Evolutionary conservation across 2,113 vertebrate genomes (phyloP).

Genomic region (Apaloderma vittatum): DNA sequence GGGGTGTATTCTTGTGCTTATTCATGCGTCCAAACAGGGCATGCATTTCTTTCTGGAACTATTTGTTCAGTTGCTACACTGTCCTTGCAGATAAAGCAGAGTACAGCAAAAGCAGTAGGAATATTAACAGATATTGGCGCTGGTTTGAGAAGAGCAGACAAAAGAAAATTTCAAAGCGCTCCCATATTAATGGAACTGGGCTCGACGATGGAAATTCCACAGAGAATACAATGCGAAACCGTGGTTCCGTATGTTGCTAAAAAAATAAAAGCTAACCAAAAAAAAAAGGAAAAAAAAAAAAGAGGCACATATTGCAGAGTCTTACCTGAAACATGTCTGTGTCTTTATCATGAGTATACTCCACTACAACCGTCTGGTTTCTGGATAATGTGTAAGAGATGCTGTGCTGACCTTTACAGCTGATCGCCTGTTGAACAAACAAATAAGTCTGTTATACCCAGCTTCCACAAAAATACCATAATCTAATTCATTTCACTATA

Average conservation of each 20-base stretch:
- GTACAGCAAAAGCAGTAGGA: neutral
- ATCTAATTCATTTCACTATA: slow-evolving; percentile 1
- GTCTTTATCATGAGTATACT: slow-evolving; percentile 96
- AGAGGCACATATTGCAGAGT: neutral
- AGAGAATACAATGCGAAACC: neutral
- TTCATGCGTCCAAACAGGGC: neutral
- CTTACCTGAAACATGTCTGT: slow-evolving; percentile 99
- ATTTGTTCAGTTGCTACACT: neutral
- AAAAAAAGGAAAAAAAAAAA: too few species aligned
- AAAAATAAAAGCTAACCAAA: neutral
- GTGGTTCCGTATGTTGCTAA: neutral
- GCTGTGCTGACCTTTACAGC: slow-evolving; percentile 96
- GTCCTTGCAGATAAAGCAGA: neutral
- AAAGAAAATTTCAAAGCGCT: neutral
- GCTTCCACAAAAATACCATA: neutral
- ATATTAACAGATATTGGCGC: neutral
- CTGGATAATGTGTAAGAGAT: slow-evolving; percentile 96
- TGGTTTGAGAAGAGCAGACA: neutral
- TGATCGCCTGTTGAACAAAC: slow-evolving; percentile 88
- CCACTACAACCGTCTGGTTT: slow-evolving; percentile 97
- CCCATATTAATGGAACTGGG: neutral
- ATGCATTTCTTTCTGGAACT: neutral
- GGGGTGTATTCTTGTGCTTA: neutral
- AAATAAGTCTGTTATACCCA: neutral
- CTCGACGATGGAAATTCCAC: neutral